Percentiles rank a stretch among this genome's conserved stretches.
phyloP scores from a whole-genome alignment of 2,113 vertebrate species.

The Furnarius figulus region DNA sequence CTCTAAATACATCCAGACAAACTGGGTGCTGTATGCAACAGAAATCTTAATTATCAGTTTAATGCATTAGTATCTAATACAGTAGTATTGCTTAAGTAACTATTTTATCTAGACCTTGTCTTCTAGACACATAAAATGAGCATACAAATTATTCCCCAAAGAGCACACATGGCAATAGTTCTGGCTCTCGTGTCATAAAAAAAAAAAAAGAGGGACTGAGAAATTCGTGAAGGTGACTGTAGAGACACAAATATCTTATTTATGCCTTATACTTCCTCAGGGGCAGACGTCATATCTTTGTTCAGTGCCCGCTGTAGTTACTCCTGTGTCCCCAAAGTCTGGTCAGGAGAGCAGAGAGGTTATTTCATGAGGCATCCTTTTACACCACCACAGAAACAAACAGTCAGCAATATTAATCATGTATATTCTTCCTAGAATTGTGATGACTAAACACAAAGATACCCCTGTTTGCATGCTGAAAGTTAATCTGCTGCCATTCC shows the following conservation, averaged over 20 bases:
- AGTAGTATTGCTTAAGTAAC: neutral
- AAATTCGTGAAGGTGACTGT: neutral
- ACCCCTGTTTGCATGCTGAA: neutral
- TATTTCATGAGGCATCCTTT: neutral
- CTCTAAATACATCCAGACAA: neutral
- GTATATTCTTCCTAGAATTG: conserved; percentile 14
- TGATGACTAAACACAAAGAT: conserved; percentile 33
- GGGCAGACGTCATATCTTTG: neutral
- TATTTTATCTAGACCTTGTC: neutral
- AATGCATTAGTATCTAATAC: neutral
- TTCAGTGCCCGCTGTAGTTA: neutral
- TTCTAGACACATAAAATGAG: neutral
- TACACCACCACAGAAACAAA: conserved; percentile 25
- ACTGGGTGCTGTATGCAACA: neutral
- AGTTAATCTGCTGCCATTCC: conserved; percentile 20
- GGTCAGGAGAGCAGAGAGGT: neutral
- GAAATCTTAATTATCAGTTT: neutral
- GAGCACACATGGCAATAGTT: neutral
- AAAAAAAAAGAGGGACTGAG: neutral
- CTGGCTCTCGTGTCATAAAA: neutral
- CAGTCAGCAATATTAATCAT: neutral
- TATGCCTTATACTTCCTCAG: neutral
- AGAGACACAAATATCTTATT: neutral
- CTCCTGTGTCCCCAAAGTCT: neutral
- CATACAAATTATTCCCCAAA: neutral